Base-by-base conservation (phyloP, 1,140 invertebrate genomes). In the Adoxophyes honmai region DNA sequence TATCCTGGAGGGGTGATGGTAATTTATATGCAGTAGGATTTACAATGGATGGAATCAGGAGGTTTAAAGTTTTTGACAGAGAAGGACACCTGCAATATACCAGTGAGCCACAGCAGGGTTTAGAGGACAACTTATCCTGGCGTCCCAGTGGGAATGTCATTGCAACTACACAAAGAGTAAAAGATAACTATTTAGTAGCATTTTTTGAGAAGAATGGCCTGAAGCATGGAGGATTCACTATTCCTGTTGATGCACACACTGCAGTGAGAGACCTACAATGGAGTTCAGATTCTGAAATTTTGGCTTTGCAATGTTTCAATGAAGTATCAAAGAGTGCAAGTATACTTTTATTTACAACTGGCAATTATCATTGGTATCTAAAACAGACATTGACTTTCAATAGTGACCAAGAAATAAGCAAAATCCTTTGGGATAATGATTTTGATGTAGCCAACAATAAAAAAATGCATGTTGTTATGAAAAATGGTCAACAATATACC, bases 121-220 rank as follows among this genome's bases (percentile, higher is more conserved):
- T 97, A 14, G 93, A 95, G 67, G 78, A 92, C 38, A 84, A 91
- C 8, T 73, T 98, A 0, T 83, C 91, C 9, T 98, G 96, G 96
- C 93, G 93, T 70, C 95, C 96, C 2, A 92, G 91, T 59, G 96
- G 95, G 37, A 94, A 93, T 83, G 83, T 97, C 42, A 95, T 98
- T 55, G 93, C 95, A 0, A 90, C 93, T 8, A 92, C 93, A 1
- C 94, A 95, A 68, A 88, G 86, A 60, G 70, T 92, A 0, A 74
- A 89, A 7, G 92, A 93, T 53, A 94, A 95, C 74, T 93, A 94
- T 73, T 90, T 94, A n/a, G 89, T 98, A 33, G 89, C 93, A 7
- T 94, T 98, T 62, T 97, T 97, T 89, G 97, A 98, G 73, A 97
- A 96, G 76, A 98, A 98, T 92, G 97, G 97, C 4, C 85, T 98